A percentile compares a stretch with the other conserved stretches of the same genome.
phyloP scores from a whole-genome alignment of 2,797 vertebrate species.

The Argya squamiceps region DNA sequence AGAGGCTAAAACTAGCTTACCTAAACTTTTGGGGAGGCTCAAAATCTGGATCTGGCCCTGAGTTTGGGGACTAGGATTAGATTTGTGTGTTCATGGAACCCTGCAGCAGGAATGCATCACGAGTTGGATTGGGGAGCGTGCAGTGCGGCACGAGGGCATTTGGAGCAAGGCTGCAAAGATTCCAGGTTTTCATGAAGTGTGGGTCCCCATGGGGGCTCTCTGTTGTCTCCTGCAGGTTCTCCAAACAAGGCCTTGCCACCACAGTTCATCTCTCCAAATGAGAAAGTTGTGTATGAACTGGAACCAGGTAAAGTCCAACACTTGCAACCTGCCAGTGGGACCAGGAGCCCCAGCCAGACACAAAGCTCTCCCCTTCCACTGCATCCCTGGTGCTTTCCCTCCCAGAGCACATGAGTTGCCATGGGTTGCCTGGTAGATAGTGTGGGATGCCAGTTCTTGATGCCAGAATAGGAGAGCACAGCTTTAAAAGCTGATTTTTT shows the following conservation, averaged over 20 bases:
- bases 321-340: neutral
- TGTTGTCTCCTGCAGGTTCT: conserved; percentile 61
- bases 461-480: neutral
- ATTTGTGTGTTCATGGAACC: neutral
- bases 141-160: rapidly evolving
- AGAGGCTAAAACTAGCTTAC: neutral
- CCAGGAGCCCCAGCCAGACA: neutral
- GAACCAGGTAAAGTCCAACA: conserved; percentile 70
- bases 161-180: neutral
- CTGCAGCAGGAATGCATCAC: neutral
- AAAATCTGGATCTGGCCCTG: neutral
- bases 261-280: conserved; percentile 68
- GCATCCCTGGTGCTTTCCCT: neutral
- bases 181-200: neutral
- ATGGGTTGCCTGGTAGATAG: neutral
- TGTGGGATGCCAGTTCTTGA: neutral
- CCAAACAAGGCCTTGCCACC: conserved; percentile 67
- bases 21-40: neutral
- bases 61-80: neutral
- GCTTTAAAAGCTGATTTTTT: neutral
- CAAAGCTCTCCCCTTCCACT: neutral
- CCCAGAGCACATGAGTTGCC: rapidly evolving
- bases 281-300: conserved; percentile 68
- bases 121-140: rapidly evolving
- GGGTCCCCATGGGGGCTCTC: neutral